Base-by-base conservation (phyloP, 2,888 invertebrate genomes). In the Zhuqinia jingwanae region DNA sequence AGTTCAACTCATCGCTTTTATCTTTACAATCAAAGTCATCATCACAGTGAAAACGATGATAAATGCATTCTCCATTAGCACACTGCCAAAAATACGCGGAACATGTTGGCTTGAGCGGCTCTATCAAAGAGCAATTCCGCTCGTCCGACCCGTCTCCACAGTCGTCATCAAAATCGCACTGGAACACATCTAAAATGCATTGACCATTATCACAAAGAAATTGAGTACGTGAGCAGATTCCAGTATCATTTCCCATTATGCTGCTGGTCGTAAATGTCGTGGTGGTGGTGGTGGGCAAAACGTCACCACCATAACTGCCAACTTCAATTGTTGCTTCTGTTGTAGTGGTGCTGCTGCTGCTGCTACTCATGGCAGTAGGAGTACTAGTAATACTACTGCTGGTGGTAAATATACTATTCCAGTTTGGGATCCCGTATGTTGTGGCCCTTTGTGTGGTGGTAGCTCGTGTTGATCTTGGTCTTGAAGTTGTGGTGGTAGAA, bases 1-100 rank as follows among this genome's bases (percentile, higher is more conserved):
- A 75, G n/a, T 30, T 58, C 42, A 53, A 1, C 27, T 85, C 85
- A 47, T 85, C 85, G 20, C 77, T 58, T 47, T 45, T 50, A 56
- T 85, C 79, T 0, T 20, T n/a, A 45, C 85, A 85, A 73, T 85
- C 85, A 20, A 73, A 27, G n/a, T 79, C 79, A 10, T 10, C 11
- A 47, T 85, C 85, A 47, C 63, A 78, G 13, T 15, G 5, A 58
- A 60, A 50, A 27, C 65, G 63, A 58, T 85, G 85, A 75, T 80
- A 85, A 73, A 85, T 85, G 53, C 85, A 85, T 42, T 85, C 63
- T n/a, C 85, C 85, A 20, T 79, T 73, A 10, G 20, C 22, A 47
- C 85, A 85, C 27, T n/a, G 42, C 85, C 79, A 79, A 30, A 73
- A 73, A 17, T 79, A 75, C 13, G 45, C 22, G 13, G 79, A 60